Base-by-base conservation (phyloP, 1,140 invertebrate genomes). In the Rhagoletis pomonella region DNA sequence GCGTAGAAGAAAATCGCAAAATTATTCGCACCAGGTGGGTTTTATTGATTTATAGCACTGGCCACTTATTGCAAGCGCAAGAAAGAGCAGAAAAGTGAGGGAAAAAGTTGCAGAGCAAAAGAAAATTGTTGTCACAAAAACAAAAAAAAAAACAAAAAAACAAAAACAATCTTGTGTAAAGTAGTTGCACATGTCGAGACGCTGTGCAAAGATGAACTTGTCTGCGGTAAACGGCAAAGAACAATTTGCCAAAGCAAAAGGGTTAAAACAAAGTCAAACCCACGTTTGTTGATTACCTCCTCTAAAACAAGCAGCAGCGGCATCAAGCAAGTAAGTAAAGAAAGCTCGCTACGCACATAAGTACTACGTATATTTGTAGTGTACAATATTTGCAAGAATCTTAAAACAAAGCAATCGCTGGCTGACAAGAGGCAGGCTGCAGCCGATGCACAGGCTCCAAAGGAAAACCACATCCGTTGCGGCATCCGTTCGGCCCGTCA, bases 21-120 rank as follows among this genome's bases (percentile, higher is more conserved):
- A 67, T 87, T 87, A 87, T 87, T 87, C 67, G 86, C 67, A 87
- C 86, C 86, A 87, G 86, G 86, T 87, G 86, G 86, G 86, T 87
- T 87, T 87, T 87, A 87, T 87, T 87, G 86, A 87, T 87, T 87
- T 87, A 87, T 87, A 44, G 59, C 85, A 59, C n/a, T 86, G 58
- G 73, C 73, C 47, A 62, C 29, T 29, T 29, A 29, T 86, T 65
- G 85, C 85, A 60, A 19, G 85, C 85, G 85, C 85, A 65, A 59
- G 50, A 59, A 14, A 9, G 3, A 85, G 10, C 12, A n/a, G 29
- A 62, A 44, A 42, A 62, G 50, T 14, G 7, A 58, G 39, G 17
- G 1, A 4, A 55, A 84, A 42, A 84, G 6, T 10, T 1, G 58
- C 19, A 55, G 19, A 58, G 19, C 50, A 86, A 64, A 62, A 19